Evolutionary conservation across 1,140 invertebrate species (phyloP).

Genomic region (Tetranychus cinnabarinus): DNA sequence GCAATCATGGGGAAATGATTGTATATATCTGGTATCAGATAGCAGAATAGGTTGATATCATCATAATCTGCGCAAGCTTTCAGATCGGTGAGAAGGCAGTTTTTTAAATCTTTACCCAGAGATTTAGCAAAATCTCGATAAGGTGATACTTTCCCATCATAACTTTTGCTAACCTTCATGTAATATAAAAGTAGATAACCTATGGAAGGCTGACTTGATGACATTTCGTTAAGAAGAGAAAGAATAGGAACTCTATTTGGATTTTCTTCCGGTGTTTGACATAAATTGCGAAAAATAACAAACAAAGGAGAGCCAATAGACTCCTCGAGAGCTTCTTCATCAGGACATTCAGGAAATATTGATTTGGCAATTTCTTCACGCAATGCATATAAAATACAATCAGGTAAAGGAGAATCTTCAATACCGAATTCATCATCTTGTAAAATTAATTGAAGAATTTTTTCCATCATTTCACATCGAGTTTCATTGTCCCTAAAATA

Average conservation of each 20-base stretch:
- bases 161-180: constrained; percentile 38
- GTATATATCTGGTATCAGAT: constrained; percentile 71
- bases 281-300: constrained; percentile 49
- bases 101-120: constrained; percentile 11
- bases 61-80: constrained; percentile 45
- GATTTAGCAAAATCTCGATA: constrained; percentile 14
- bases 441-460: constrained; percentile 37
- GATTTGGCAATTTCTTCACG: constrained; percentile 22
- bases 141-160: constrained; percentile 11
- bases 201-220: constrained; percentile 34
- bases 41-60: constrained; percentile 62
- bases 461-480: constrained; percentile 41
- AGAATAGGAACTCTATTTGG: constrained; percentile 43
- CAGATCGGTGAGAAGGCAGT: constrained; percentile 12
- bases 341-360: constrained; percentile 23
- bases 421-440: constrained; percentile 13
- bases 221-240: constrained; percentile 45
- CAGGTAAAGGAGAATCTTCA: not conserved
- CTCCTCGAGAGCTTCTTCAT: constrained; percentile 34
- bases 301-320: constrained; percentile 56
- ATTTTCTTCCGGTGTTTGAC: constrained; percentile 43
- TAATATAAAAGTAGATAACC: constrained; percentile 70
- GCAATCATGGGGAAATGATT: constrained; percentile 55
- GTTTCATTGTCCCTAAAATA: constrained; percentile 31
- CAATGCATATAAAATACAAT: not conserved